Evolutionary conservation across 2,113 vertebrate species (phyloP).

Genomic region (Misgurnus mizolepis): DNA sequence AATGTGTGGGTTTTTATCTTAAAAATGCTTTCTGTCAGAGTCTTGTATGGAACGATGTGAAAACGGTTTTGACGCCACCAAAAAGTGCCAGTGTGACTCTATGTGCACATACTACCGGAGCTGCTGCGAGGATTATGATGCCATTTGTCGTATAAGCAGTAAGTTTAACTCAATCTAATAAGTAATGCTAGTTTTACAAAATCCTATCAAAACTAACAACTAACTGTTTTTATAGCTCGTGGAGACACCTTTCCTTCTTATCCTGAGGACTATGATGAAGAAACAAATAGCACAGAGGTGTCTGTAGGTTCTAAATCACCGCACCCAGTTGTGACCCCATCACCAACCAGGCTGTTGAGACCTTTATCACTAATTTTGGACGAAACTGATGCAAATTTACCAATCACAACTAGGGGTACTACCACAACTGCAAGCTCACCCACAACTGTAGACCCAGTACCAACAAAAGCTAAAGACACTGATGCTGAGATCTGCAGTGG

Average conservation of each 20-base stretch:
- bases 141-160: slow-evolving; percentile 80
- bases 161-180: slow-evolving; percentile 43
- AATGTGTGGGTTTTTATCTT: neutral
- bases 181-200: neutral
- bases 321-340: neutral
- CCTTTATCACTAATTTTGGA: neutral
- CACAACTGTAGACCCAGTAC: neutral
- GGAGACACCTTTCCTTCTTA: slow-evolving; percentile 84
- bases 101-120: slow-evolving; percentile 91
- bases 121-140: slow-evolving; percentile 86
- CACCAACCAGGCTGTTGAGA: neutral
- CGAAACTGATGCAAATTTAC: neutral
- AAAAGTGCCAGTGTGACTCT: slow-evolving; percentile 89
- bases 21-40: slow-evolving; percentile 68
- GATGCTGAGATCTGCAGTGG: slow-evolving; percentile 79
- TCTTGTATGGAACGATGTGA: slow-evolving; percentile 85
- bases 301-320: neutral
- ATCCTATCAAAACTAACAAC: neutral
- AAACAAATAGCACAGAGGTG: slow-evolving; percentile 37
- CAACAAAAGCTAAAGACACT: slow-evolving; percentile 56
- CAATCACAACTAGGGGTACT: neutral
- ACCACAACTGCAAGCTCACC: neutral
- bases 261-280: slow-evolving; percentile 80
- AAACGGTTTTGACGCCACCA: slow-evolving; percentile 75
- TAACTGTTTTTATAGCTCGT: slow-evolving; percentile 71